A percentile compares a stretch with the other conserved stretches of the same genome.
These are phyloP conservation scores for Halocynthia aurantium DNA, from an alignment of 23 tunicate species.

Conservation along the genomic window DNA sequence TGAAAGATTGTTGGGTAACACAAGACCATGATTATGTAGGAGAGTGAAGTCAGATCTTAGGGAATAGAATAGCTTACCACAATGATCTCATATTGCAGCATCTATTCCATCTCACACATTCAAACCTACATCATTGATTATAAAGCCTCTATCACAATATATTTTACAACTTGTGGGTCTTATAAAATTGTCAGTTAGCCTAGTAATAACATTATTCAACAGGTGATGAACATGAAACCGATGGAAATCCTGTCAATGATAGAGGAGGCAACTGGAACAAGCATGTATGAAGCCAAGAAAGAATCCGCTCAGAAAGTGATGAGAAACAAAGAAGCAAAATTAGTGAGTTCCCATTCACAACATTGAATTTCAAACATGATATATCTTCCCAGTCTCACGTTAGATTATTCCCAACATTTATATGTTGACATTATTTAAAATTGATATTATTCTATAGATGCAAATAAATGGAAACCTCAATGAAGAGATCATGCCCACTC, in stretches of 20 bases:
- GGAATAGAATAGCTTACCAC: neutral
- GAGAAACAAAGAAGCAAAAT: conserved; percentile 82
- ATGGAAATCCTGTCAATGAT: conserved; percentile 95
- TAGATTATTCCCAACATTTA: neutral
- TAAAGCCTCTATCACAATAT: too few relatives aligned
- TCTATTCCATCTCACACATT: too few relatives aligned
- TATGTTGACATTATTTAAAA: neutral
- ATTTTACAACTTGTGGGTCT: too few relatives aligned
- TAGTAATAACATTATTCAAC: neutral
- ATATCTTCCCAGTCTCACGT: neutral
- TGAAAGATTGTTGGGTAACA: neutral
- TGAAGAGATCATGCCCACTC: conserved; percentile 84
- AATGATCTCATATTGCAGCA: too few relatives aligned
- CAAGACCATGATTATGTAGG: neutral
- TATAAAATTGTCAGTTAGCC: too few relatives aligned
- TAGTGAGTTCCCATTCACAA: conserved; percentile 14
- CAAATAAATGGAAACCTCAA: conserved; percentile 30
- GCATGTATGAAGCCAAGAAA: conserved; percentile 95
- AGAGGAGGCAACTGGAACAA: conserved; percentile 96
- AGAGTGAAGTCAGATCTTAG: neutral
- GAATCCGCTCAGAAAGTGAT: conserved; percentile 82
- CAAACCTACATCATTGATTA: too few relatives aligned
- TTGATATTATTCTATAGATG: neutral
- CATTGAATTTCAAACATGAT: neutral
- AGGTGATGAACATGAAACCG: conserved; percentile 99